Evolutionary conservation across 2,888 invertebrate species (phyloP).

Genomic region (Drepanosiphum platanoidis): DNA sequence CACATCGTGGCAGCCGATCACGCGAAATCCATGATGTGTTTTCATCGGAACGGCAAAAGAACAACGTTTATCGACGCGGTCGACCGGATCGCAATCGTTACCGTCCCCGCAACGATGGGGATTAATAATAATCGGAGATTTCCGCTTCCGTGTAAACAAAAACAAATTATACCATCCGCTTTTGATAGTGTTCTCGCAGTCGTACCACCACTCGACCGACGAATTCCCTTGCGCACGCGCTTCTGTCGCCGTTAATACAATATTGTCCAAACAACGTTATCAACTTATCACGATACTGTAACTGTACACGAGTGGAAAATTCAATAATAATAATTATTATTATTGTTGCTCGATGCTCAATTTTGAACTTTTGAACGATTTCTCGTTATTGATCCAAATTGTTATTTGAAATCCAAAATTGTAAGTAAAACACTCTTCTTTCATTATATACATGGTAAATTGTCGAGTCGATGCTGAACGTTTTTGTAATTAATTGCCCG

Average conservation of each 20-base stretch:
- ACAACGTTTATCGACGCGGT: background rate
- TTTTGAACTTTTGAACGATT: no score
- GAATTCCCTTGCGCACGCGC: background rate
- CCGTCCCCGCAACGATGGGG: no score
- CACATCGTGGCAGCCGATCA: background rate
- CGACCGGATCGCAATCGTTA: background rate
- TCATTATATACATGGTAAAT: no score
- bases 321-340: no score
- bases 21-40: no score
- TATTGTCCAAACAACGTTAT: no score
- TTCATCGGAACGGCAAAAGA: background rate
- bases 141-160: constrained; percentile 37
- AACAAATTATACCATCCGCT: background rate
- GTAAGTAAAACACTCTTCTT: background rate
- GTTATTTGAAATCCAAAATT: background rate
- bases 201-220: background rate
- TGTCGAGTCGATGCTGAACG: no score
- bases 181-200: constrained; percentile 12
- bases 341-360: no score
- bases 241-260: background rate
- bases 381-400: no score
- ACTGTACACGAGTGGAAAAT: no score
- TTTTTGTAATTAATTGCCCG: no score
- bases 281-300: background rate
- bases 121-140: no score